phyloP scores from a whole-genome alignment of 2,888 invertebrate genomes.

The Trichopoda pennipes region DNA sequence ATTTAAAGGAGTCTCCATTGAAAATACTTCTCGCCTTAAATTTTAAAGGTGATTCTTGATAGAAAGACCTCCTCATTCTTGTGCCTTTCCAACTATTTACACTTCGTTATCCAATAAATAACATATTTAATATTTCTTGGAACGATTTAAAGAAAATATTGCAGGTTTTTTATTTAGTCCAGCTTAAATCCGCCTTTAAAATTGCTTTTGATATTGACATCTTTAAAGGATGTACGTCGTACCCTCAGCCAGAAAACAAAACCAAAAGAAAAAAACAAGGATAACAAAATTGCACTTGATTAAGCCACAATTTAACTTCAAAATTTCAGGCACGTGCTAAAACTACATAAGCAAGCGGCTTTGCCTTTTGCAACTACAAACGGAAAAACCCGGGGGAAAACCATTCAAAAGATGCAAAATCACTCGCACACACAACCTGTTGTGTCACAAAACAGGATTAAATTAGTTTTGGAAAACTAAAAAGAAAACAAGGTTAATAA shows the following conservation, averaged over 20 bases:
- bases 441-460: slow-evolving; percentile 6
- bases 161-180: not conserved
- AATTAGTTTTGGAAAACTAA: not conserved
- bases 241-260: not conserved
- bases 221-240: no score
- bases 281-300: not conserved
- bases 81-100: no score
- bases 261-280: not conserved
- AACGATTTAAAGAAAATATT: no score
- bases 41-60: no score
- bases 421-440: slow-evolving; percentile 12
- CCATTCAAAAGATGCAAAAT: slow-evolving; percentile 13
- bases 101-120: no score
- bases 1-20: no score
- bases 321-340: slow-evolving; percentile 35
- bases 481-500: not conserved
- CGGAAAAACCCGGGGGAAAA: not conserved
- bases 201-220: not conserved
- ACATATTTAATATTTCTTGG: no score
- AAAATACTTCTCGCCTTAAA: no score
- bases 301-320: slow-evolving; percentile 34
- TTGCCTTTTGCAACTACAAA: not conserved
- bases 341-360: not conserved
- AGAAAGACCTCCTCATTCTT: no score
- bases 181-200: not conserved